phyloP scores from a whole-genome alignment of 2,113 vertebrate genomes.

The Indri indri region DNA sequence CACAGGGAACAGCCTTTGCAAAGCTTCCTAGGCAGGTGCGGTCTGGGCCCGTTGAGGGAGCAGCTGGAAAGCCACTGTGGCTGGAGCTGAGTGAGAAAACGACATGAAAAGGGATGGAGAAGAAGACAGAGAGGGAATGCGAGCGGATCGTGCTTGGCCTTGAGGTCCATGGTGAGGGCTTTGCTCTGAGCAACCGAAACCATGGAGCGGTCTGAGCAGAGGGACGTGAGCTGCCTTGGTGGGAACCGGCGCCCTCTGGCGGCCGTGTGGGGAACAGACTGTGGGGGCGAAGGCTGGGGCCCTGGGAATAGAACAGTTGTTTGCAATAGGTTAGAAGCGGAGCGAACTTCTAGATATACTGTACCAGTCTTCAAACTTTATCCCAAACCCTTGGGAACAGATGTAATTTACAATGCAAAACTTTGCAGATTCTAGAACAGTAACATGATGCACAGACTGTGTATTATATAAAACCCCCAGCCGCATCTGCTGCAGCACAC shows the following conservation, averaged over 20 bases:
- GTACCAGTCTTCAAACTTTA: not conserved
- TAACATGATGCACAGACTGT: not conserved
- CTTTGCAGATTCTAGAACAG: not conserved
- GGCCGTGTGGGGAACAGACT: not conserved
- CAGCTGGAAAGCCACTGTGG: not conserved
- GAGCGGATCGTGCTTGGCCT: fast-evolving
- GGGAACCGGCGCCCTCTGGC: not conserved
- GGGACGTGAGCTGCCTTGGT: not conserved
- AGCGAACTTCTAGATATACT: not conserved
- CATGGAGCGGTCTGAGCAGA: not conserved
- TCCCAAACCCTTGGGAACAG: not conserved
- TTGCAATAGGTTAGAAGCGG: not conserved
- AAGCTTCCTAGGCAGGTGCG: not conserved
- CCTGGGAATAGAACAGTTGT: fast-evolving
- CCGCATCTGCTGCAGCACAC: fast-evolving
- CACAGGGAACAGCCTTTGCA: not conserved
- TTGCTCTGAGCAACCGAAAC: fast-evolving
- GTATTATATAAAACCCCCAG: not conserved
- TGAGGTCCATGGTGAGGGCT: not conserved
- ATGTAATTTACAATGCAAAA: not conserved
- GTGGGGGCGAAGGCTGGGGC: not conserved
- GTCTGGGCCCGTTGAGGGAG: not conserved
- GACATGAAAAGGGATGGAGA: not conserved
- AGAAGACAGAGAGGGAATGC: not conserved
- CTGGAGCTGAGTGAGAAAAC: not conserved